Percentiles rank a stretch among this genome's conserved stretches.
These are phyloP conservation scores for Paracanthobrama guichenoti DNA, from an alignment of 2,113 vertebrate genomes.

Conservation along the genomic window DNA sequence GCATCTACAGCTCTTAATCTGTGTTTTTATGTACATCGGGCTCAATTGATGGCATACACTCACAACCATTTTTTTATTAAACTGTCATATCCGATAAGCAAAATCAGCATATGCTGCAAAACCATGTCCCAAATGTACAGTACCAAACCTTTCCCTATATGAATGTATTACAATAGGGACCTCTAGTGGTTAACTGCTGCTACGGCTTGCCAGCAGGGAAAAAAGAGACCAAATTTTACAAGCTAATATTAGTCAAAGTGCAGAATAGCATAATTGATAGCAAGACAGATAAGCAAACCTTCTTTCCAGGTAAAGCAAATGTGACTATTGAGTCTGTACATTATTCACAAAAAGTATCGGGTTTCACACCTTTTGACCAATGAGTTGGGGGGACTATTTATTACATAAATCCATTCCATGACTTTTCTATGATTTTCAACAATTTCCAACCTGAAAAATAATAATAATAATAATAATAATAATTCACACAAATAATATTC, in stretches of 20 bases:
- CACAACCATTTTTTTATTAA: background rate
- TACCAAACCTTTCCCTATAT: background rate
- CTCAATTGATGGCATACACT: background rate
- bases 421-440: background rate
- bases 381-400: background rate
- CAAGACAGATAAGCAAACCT: background rate
- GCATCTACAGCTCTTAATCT: background rate
- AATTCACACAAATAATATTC: background rate
- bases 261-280: background rate
- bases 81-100: background rate
- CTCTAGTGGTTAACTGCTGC: conserved; percentile 34
- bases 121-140: background rate
- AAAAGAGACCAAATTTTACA: background rate
- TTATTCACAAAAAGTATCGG: background rate
- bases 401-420: background rate
- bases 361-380: background rate
- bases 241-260: background rate
- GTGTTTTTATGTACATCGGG: background rate
- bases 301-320: background rate
- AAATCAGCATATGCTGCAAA: background rate
- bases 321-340: background rate
- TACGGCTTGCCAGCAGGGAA: background rate
- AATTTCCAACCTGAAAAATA: background rate
- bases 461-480: too few species aligned
- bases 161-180: conserved; percentile 23